Evolutionary conservation across 2,797 vertebrate genomes (phyloP), one percentile per base, ranked within the genome.

Genomic region (Channallabes apus): DNA sequence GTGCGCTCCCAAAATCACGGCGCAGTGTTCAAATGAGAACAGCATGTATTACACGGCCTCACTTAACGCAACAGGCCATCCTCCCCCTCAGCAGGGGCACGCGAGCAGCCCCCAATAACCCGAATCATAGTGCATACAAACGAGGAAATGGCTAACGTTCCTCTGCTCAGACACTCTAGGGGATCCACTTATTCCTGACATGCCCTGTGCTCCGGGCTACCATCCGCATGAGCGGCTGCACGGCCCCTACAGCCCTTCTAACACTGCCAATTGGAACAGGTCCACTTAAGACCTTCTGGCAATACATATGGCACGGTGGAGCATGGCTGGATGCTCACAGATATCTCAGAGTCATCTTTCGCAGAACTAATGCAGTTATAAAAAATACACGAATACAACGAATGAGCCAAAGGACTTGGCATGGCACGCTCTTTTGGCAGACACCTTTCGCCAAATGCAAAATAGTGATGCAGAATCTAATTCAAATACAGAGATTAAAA

Each of bases 31-130:
- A 77, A 85, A 82, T 83, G 69, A 88, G 69, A 71, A 61, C 82
- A 35, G 56, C 46, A 82, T 84, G 84, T 88, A 71, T 82, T 86
- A 86, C 83, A 86, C 84, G 54, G 67, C 27, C 6, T 85, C 58
- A 85, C 84, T 88, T 83, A 86, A 86, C 68, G 82, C 84, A 61
- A 58, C 32, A 51, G 82, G 32, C 76, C 62, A 76, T 84, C 87
- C 72, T 81, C 69, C 46, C 73, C 51, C 76, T 76, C 80, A 68
- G 81, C 77, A 82, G 84, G 81, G 81, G 79, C 68, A 32, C 64
- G 12, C 7, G 35, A 62, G 62, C 64, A 27, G 65, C 69, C 38
- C 69, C 71, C 46, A 73, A 80, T 83, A 86, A 61, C 64, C 64
- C 51, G 65, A 82, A 18, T 38, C 76, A 46, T 22, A 4, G 67